A percentile compares a stretch with the other conserved stretches of the same genome.
phyloP scores from a whole-genome alignment of 2,888 invertebrate genomes.

The Cephalotes varians region DNA sequence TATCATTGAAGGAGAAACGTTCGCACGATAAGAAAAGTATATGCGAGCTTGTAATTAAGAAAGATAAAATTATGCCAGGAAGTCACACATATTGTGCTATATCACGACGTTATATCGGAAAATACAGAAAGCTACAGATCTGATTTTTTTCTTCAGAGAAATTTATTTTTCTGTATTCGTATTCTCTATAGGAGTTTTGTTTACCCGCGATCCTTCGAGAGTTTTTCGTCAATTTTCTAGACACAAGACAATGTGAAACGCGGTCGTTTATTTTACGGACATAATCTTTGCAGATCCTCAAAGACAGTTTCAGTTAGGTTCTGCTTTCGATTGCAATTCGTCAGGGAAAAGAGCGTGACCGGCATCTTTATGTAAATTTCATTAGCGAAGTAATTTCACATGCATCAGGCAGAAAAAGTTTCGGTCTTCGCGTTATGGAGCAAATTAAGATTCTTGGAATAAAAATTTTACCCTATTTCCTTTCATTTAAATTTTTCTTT shows the following conservation, averaged over 20 bases:
- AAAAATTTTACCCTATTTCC: background rate
- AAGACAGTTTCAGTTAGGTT: background rate
- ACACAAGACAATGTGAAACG: background rate
- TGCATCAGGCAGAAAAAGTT: background rate
- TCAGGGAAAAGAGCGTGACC: background rate
- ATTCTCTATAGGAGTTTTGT: background rate
- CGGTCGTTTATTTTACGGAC: background rate
- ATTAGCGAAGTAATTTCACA: conserved; percentile 12
- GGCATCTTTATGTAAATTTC: conserved; percentile 23
- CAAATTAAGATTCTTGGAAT: background rate
- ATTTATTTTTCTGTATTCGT: background rate
- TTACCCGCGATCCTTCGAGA: background rate
- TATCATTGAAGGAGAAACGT: background rate
- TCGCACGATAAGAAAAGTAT: background rate
- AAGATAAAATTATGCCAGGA: background rate
- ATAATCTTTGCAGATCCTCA: background rate
- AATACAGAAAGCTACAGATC: no score
- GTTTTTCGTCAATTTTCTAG: background rate
- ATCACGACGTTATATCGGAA: background rate
- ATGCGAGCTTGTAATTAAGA: background rate
- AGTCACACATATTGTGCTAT: background rate
- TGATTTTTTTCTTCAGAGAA: background rate
- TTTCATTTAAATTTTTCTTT: background rate
- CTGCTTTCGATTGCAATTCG: background rate
- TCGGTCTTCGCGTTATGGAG: background rate